These are phyloP conservation scores for Bemisia tabaci DNA, from an alignment of 1,140 invertebrate genomes.

Conservation along the genomic window DNA sequence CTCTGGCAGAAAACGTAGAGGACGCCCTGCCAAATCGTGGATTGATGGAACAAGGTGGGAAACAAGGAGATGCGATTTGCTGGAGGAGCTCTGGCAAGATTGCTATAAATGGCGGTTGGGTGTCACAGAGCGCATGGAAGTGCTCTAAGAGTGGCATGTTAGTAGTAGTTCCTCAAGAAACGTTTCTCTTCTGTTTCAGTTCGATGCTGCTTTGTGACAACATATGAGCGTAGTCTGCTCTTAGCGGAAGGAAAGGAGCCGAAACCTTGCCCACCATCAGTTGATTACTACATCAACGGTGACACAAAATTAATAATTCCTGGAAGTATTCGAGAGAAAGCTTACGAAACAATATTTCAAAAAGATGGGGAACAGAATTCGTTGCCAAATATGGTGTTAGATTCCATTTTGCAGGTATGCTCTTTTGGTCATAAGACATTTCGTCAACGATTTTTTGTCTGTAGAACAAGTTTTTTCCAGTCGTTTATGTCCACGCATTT, in stretches of 20 bases:
- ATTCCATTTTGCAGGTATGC: slow-evolving; percentile 57
- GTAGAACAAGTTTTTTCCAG: no score
- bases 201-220: slow-evolving; percentile 71
- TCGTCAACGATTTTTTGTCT: background rate
- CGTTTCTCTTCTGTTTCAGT: slow-evolving; percentile 15
- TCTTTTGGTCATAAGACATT: background rate
- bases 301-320: slow-evolving; percentile 43
- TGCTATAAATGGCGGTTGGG: no score
- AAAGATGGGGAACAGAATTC: slow-evolving; percentile 70
- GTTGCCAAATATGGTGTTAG: slow-evolving; percentile 67
- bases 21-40: no score
- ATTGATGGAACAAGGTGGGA: no score
- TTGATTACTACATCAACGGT: slow-evolving; percentile 58
- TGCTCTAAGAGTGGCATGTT: no score
- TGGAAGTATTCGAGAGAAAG: slow-evolving; percentile 58
- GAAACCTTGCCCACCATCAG: slow-evolving; percentile 35
- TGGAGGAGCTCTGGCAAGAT: no score
- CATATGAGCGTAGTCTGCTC: slow-evolving; percentile 46
- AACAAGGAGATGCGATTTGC: no score
- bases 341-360: slow-evolving; percentile 72
- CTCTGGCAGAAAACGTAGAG: no score
- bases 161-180: no score
- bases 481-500: no score
- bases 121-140: no score
- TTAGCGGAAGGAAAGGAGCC: slow-evolving; percentile 34